Evolutionary conservation across 2,113 vertebrate genomes (phyloP), one percentile per base, ranked within the genome.

Genomic region (Saccopteryx leptura): DNA sequence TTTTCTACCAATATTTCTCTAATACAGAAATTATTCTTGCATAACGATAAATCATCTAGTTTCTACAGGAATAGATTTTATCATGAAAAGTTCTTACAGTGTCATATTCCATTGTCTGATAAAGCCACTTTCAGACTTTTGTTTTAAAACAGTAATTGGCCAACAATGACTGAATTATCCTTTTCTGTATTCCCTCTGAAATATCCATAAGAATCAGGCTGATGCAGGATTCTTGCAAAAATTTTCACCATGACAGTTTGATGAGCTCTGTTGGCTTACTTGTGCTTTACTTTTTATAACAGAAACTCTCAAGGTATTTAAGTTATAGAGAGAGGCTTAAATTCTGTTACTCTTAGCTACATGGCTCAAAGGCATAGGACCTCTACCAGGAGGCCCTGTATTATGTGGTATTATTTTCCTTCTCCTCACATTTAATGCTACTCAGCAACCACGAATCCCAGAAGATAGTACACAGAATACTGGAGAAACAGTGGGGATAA

Each of bases 61-160:
- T 93, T 93, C 69, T 93, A 1, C 15, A 68, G 56, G 33, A 81
- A 83, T 60, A 33, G 58, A 28, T 80, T 28, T 23, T 63, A 0
- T 69, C 26, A 48, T 72, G 69, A 58, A 72, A 92, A 63, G 18
- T 84, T 96, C 33, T 52, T 15, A n/a, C 19, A 56, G 26, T 75
- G 23, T 80, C 60, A 50, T 33, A 14, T 84, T 63, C n/a, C 24
- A 0, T 48, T 86, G n/a, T 92, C n/a, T 69, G 23, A 39, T 61
- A 31, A 88, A 46, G 15, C 60, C 1, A 65, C 33, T 79, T 56
- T 85, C 17, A 69, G 24, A 56, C 48, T 96, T 68, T 86, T 90
- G 63, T 71, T 63, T 94, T 90, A 83, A 83, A 88, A 54, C 93
- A 28, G n/a, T 84, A 66, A 61, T 60, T 74, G 18, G 31, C 48